phyloP scores from a whole-genome alignment of 2,113 vertebrate genomes.

The Mustela nigripes region DNA sequence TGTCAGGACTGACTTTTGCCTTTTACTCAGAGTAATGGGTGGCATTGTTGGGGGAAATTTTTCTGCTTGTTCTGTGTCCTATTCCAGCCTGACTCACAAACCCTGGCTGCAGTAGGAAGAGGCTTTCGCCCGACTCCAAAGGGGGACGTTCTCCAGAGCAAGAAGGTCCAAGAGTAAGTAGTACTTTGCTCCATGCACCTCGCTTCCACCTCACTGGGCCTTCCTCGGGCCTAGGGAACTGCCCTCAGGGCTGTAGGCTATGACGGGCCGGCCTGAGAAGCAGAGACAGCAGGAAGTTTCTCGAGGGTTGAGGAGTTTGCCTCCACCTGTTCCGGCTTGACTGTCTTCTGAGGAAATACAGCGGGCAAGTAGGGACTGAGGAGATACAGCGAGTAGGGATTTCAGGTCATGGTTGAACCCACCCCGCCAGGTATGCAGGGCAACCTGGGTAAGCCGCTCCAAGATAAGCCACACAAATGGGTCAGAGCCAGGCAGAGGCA shows the following conservation, averaged over 20 bases:
- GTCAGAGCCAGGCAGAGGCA: background rate
- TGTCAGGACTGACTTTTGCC: background rate
- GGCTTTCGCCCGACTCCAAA: background rate
- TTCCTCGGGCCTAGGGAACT: background rate
- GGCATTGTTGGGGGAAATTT: background rate
- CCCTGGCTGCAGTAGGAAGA: background rate
- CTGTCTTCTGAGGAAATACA: background rate
- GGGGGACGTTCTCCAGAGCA: background rate
- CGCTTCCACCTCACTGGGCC: background rate
- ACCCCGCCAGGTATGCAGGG: background rate
- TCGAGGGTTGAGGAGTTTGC: background rate
- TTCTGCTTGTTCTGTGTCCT: background rate
- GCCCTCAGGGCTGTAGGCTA: background rate
- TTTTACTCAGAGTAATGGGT: background rate
- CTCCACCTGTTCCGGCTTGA: background rate
- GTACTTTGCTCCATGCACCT: background rate
- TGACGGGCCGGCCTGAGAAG: background rate
- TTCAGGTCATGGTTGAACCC: background rate
- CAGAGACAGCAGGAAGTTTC: background rate
- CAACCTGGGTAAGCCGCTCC: background rate
- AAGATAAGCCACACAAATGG: background rate
- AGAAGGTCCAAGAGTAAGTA: background rate
- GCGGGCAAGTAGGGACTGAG: background rate
- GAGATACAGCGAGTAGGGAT: background rate
- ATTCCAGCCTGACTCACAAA: background rate